A percentile compares a stretch with the other conserved stretches of the same genome.
Evolutionary conservation across 2,888 invertebrate species (phyloP).

Genomic region (Sphaerophoria rueppellii): DNA sequence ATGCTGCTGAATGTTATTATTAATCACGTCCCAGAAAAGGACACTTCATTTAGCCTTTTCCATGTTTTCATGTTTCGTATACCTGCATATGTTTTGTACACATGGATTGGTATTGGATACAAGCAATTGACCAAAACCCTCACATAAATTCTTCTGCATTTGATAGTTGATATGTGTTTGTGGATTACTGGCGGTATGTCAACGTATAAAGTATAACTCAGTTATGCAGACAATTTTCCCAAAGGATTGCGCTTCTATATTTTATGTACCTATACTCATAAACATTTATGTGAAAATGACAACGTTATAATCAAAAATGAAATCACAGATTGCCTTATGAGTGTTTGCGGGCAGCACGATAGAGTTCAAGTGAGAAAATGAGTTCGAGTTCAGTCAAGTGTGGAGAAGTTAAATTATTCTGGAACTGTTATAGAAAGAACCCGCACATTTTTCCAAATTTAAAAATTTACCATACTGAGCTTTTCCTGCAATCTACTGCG

Average conservation of each 20-base stretch:
- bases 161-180: too few relatives aligned
- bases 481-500: too few relatives aligned
- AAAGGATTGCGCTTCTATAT: conserved; percentile 14
- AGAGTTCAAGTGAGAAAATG: conserved; percentile 16
- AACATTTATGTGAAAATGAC: conserved; percentile 31
- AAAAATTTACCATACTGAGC: too few relatives aligned
- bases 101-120: conserved; percentile 15
- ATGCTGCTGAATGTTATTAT: not conserved
- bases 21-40: conserved; percentile 15
- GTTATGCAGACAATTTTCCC: conserved; percentile 26
- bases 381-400: too few relatives aligned
- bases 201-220: conserved; percentile 2
- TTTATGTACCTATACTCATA: not conserved
- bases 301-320: conserved; percentile 48
- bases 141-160: conserved; percentile 11
- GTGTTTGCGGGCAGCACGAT: conserved; percentile 16
- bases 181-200: too few relatives aligned
- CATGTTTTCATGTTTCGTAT: not conserved
- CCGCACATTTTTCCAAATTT: too few relatives aligned
- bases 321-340: conserved; percentile 51
- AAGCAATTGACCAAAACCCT: conserved; percentile 50
- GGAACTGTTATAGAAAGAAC: too few relatives aligned
- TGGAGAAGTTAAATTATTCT: too few relatives aligned
- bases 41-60: not conserved
- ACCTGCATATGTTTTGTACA: not conserved